Conservation (phyloP, 2,113 vertebrate genomes). For the Malurus elegans region DNA sequence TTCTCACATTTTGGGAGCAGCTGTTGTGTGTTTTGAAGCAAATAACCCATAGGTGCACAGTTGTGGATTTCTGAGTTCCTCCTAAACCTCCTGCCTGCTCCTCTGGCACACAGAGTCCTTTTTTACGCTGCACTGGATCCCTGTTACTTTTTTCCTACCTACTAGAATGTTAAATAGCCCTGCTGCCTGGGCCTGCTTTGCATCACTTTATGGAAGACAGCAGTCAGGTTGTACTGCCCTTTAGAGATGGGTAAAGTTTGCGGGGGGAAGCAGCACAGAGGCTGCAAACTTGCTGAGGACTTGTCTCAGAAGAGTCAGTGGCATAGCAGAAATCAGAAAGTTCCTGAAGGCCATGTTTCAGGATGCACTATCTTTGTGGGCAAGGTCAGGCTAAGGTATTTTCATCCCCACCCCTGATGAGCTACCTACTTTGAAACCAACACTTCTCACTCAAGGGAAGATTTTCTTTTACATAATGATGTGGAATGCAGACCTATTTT, state of each 20-base stretch:
- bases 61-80: background rate
- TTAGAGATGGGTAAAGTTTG: background rate
- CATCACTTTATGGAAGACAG: background rate
- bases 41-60: fast-evolving
- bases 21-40: background rate
- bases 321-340: background rate
- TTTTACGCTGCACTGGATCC: background rate
- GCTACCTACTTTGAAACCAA: background rate
- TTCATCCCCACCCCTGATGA: background rate
- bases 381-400: background rate
- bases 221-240: background rate
- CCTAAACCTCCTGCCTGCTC: background rate
- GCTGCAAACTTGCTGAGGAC: background rate
- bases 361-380: background rate
- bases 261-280: background rate
- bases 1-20: background rate
- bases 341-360: background rate
- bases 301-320: background rate
- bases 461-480: background rate
- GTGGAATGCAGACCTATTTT: background rate
- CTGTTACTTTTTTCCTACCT: background rate
- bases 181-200: background rate
- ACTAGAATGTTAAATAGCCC: background rate
- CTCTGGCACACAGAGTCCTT: background rate
- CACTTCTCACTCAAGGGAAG: background rate